Base-by-base conservation (phyloP, 2,888 invertebrate species). In the Diploptera punctata region DNA sequence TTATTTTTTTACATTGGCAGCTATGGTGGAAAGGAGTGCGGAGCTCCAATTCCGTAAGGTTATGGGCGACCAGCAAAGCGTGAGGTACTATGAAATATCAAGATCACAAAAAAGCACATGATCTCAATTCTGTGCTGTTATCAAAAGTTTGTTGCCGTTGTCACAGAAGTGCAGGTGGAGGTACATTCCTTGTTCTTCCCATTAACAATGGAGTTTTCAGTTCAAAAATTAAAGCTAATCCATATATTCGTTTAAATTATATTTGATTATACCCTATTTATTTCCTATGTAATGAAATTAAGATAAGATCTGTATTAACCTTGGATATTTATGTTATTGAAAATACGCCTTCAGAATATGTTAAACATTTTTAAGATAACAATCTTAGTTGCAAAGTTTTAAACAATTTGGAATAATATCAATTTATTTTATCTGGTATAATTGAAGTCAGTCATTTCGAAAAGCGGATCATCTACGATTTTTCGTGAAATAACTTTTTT, bases 81-180 rank as follows among this genome's bases (percentile, higher is more conserved):
- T 77, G 96, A 97, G 81, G 90, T 95, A 95, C 82, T 97, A 96
- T 85, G 96, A 84, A 95, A 95, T 84, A 92, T 97, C 77, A 92
- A 94, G 82, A 95, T 98, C 78, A 96, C 97, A 26, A 93, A 95
- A 81, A 96, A 94, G 95, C 96, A 26, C 95, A 97, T 87, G 98
- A 98, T 95, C 96, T 26, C 93, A 94, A 80, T 97, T 97, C 83
- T 97, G 97, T 84, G 94, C 94, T 1, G 97, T 95, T 74, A 98
- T 84, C 95, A 97, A 4, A 98, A 97, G 85, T 98, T 96, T 84
- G 87, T 98, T 77, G 98, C 98, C 19, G 88, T 98, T 75, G 95
- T 95, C 75, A 96, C 96, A 21, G 96, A 97, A 81, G 96, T 13
- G 97, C 97, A 16, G 96, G 96, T 2, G 96, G 96, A 0, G 96